Percentiles rank a stretch among this genome's conserved stretches.
Conservation (phyloP, 2,888 invertebrate species). For the Melieria omissa region DNA sequence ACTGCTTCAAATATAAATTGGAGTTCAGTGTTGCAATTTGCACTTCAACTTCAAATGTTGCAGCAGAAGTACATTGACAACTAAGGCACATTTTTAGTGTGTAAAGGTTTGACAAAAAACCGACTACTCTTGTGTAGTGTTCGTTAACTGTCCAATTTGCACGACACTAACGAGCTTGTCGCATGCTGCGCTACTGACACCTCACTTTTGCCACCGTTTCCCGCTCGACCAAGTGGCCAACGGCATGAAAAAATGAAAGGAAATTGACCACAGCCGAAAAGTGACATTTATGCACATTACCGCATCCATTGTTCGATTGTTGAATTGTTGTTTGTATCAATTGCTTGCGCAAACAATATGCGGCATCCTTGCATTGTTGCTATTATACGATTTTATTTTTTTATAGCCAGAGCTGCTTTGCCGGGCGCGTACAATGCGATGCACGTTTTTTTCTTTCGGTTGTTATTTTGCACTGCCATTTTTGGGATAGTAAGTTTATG, state of each 20-base stretch:
- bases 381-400: too few species aligned
- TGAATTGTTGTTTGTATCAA: constrained; percentile 37
- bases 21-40: too few species aligned
- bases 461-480: too few species aligned
- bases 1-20: too few species aligned
- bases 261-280: constrained; percentile 33
- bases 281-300: constrained; percentile 17
- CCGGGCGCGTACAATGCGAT: too few species aligned
- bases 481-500: too few species aligned
- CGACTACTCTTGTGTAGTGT: constrained; percentile 13
- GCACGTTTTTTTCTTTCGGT: too few species aligned
- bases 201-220: constrained; percentile 25
- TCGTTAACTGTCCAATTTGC: constrained; percentile 21
- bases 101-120: background rate
- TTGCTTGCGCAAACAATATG: constrained; percentile 39
- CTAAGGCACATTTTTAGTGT: too few species aligned
- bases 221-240: constrained; percentile 15
- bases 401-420: too few species aligned
- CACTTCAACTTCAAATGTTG: too few species aligned
- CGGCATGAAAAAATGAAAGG: constrained; percentile 25
- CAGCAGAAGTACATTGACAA: too few species aligned
- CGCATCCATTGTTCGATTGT: constrained; percentile 33
- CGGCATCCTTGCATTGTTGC: constrained; percentile 33
- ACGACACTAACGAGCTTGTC: constrained; percentile 11
- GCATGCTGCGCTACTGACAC: constrained; percentile 39